Evolutionary conservation across 2,113 vertebrate genomes (phyloP).

Genomic region (Shinisaurus crocodilurus): DNA sequence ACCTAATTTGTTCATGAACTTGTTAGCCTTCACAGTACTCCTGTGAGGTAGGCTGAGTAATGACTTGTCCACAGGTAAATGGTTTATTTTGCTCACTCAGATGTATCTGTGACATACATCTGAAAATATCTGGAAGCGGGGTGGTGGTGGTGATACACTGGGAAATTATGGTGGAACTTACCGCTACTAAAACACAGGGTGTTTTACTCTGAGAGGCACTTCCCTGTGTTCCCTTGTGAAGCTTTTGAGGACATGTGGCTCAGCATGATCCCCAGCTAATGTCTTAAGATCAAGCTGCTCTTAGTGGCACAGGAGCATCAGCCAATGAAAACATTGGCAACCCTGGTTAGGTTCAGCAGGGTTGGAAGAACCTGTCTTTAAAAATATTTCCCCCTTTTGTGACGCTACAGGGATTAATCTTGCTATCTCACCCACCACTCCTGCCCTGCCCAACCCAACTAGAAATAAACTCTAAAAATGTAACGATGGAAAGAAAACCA

Average conservation of each 20-base stretch:
- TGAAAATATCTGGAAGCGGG: not conserved
- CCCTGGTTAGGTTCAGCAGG: not conserved
- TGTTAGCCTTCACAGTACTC: constrained; percentile 26
- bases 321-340: not conserved
- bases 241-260: not conserved
- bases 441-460: not conserved
- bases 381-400: constrained; percentile 3
- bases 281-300: not conserved
- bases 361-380: constrained; percentile 41
- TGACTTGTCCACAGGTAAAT: not conserved
- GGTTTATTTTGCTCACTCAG: not conserved
- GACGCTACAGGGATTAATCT: constrained; percentile 49
- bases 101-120: not conserved
- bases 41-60: not conserved
- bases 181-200: too few species aligned
- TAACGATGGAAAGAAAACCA: constrained; percentile 20
- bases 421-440: not conserved
- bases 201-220: too few species aligned
- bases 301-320: not conserved
- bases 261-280: not conserved
- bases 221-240: not conserved
- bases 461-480: constrained; percentile 36
- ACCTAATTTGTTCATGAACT: constrained; percentile 20
- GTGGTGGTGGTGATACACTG: too few species aligned
- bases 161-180: too few species aligned